Evolutionary conservation across 64 coral and sea anemone genomes (phyloP), one percentile per base, ranked within the genome.

Genomic region (Montipora sp.): DNA sequence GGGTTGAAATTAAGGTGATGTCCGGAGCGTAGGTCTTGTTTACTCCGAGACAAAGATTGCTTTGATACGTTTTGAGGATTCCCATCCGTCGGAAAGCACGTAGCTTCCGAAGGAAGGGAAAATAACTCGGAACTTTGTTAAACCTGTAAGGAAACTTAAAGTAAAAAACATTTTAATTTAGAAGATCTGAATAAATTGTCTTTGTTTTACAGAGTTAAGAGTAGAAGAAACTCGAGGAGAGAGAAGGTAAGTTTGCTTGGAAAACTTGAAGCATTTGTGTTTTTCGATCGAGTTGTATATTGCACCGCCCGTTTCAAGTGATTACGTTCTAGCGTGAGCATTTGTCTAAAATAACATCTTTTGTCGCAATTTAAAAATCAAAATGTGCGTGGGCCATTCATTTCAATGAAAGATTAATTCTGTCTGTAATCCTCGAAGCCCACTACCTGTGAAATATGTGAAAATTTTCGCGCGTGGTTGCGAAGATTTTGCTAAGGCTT

Each of bases 51-150:
- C 82, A 85, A 85, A 71, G 65, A 48, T 2, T 21, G 7, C 82
- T 71, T 85, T 85, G 44, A 85, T 85, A 50, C 43, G 46, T 2
- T 49, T 48, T 15, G 44, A 7, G 20, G 15, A 3, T 50, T 20
- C 47, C 46, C 71, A 71, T 85, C 82, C 82, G 82, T 85, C 82
- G 63, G 82, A 70, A 85, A 63, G 70, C 82, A 85, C 82, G 82
- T 85, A 71, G 49, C 65, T 65, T 22, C 13, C 10, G 44, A n/a
- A 50, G 15, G 12, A 49, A 4, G 46, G 5, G 53, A 11, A 76
- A 3, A 76, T 24, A n/a, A n/a, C 71, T 73, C 20, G 71, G 73
- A 75, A 75, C 73, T 22, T 23, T 73, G 24, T 16, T 43, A 11
- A 81, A 81, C 53, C 43, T 66, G 13, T 80, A 18, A 23, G 20